Conservation (phyloP, 1,140 invertebrate genomes). For the Micrasema minimum region DNA sequence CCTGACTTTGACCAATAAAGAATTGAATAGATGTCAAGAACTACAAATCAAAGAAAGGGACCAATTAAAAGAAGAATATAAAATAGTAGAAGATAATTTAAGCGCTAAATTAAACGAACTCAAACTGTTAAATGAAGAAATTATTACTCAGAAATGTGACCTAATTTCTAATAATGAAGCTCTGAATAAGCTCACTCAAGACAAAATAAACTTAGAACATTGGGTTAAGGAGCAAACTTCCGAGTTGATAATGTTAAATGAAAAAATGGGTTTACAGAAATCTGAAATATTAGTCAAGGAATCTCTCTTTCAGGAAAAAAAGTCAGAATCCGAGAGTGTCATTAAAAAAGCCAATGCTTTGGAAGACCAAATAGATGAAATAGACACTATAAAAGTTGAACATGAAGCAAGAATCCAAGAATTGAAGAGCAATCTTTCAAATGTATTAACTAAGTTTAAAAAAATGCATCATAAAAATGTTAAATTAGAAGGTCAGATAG, state of each 20-base stretch:
- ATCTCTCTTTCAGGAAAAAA: neutral
- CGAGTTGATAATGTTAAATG: neutral
- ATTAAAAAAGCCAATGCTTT: neutral
- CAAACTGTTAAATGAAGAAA: neutral
- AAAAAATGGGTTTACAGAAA: neutral
- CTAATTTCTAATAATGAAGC: neutral
- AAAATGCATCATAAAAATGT: neutral
- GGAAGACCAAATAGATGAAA: neutral
- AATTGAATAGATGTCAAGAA: neutral
- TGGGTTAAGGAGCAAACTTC: neutral
- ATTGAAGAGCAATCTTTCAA: conserved; percentile 6
- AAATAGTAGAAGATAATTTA: neutral
- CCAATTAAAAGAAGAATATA: neutral
- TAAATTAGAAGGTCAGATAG: conserved; percentile 3
- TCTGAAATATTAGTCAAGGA: neutral
- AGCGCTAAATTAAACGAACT: neutral
- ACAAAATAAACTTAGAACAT: neutral
- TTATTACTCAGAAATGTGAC: neutral
- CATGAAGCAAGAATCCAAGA: neutral
- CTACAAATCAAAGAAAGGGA: neutral
- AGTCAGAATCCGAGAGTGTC: neutral
- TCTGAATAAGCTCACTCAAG: neutral
- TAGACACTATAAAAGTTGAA: neutral
- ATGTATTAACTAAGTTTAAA: neutral
- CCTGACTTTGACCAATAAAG: neutral